phyloP scores from a whole-genome alignment of 1,140 invertebrate genomes.

The Coenobita brevimanus region DNA sequence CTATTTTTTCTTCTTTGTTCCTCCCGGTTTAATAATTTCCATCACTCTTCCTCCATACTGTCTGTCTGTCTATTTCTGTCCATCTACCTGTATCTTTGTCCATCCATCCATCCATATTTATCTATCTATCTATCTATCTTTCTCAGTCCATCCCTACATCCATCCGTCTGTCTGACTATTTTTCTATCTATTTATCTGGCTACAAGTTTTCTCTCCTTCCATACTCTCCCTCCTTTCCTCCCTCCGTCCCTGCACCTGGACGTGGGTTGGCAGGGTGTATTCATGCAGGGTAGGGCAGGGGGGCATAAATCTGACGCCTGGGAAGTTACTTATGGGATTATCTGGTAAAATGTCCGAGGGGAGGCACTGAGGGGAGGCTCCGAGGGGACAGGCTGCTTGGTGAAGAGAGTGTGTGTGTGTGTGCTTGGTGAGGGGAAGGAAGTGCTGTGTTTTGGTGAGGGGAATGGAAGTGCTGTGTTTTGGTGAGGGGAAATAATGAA shows the following conservation, averaged over 20 bases:
- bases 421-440: background rate
- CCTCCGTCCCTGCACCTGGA: no score
- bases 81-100: constrained; percentile 1
- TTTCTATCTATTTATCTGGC: background rate
- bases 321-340: constrained; percentile 51
- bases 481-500: background rate
- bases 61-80: constrained; percentile 29
- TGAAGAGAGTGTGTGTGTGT: background rate
- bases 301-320: constrained; percentile 14
- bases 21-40: background rate
- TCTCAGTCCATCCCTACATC: constrained; percentile 16
- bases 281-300: background rate
- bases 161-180: background rate
- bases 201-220: no score
- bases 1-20: background rate
- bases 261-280: background rate
- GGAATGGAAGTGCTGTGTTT: background rate
- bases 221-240: background rate
- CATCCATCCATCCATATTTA: no score
- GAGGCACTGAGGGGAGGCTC: background rate
- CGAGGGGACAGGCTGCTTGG: background rate
- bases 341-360: constrained; percentile 47
- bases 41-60: background rate
- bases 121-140: background rate
- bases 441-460: background rate